phyloP scores from a whole-genome alignment of 2,113 vertebrate genomes.

The Laticauda colubrina region DNA sequence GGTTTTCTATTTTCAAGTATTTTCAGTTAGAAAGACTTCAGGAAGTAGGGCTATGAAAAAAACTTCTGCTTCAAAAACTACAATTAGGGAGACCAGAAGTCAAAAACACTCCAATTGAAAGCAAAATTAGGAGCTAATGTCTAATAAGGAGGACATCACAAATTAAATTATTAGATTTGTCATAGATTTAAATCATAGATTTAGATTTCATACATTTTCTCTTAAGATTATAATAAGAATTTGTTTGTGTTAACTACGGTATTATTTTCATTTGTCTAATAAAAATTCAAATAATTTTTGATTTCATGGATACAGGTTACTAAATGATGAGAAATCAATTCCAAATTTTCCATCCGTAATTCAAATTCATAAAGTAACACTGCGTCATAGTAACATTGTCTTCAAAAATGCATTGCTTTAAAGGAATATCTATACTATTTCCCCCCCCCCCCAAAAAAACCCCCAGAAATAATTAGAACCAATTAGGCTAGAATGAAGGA shows the following conservation, averaged over 20 bases:
- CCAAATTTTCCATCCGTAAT: neutral
- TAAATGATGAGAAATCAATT: neutral
- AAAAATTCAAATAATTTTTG: neutral
- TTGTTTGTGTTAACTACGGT: neutral
- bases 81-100: neutral
- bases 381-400: neutral
- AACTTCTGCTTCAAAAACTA: neutral
- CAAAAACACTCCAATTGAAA: neutral
- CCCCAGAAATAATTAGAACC: neutral
- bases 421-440: neutral
- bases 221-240: neutral
- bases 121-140: conserved; percentile 33
- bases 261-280: neutral
- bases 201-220: neutral
- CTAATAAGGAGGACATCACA: neutral
- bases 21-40: neutral
- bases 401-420: neutral
- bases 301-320: neutral
- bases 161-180: conserved; percentile 20
- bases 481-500: conserved; percentile 12
- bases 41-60: neutral
- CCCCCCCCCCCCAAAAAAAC: accelerated
- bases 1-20: neutral
- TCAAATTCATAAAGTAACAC: neutral
- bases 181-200: neutral